These are phyloP conservation scores for Drosophila sproati DNA, from an alignment of 1,140 invertebrate species.

Conservation along the genomic window DNA sequence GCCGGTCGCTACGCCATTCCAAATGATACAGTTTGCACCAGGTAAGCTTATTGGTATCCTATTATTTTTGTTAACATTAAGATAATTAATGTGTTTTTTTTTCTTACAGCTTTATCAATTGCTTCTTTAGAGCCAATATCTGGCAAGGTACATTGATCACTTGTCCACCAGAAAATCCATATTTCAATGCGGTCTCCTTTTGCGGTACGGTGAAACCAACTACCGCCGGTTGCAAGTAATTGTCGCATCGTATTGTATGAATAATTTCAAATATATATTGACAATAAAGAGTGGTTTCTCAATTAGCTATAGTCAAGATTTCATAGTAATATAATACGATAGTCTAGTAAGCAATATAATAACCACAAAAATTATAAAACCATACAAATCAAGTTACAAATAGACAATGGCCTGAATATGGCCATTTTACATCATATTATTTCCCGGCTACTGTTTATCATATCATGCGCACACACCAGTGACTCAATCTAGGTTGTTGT, in stretches of 20 bases:
- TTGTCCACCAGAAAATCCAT: constrained; percentile 39
- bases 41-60: constrained; percentile 25
- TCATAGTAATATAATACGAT: too few relatives aligned
- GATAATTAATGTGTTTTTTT: not conserved
- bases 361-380: too few relatives aligned
- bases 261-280: constrained; percentile 4
- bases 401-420: too few relatives aligned
- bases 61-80: not conserved
- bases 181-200: constrained; percentile 30
- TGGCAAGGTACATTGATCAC: constrained; percentile 18
- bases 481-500: not conserved
- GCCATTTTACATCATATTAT: too few relatives aligned
- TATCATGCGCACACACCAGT: too few relatives aligned
- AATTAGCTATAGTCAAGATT: not conserved
- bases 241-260: not conserved
- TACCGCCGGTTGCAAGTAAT: constrained; percentile 37
- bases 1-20: constrained; percentile 60
- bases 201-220: constrained; percentile 48
- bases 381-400: too few relatives aligned
- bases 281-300: not conserved
- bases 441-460: too few relatives aligned
- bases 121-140: constrained; percentile 16
- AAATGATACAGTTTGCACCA: constrained; percentile 64
- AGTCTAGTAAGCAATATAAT: too few relatives aligned
- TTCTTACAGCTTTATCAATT: constrained; percentile 56